A percentile compares a stretch with the other conserved stretches of the same genome.
These are phyloP conservation scores for Gisinianus flammeolus DNA, from an alignment of 2,888 invertebrate genomes.

Conservation along the genomic window DNA sequence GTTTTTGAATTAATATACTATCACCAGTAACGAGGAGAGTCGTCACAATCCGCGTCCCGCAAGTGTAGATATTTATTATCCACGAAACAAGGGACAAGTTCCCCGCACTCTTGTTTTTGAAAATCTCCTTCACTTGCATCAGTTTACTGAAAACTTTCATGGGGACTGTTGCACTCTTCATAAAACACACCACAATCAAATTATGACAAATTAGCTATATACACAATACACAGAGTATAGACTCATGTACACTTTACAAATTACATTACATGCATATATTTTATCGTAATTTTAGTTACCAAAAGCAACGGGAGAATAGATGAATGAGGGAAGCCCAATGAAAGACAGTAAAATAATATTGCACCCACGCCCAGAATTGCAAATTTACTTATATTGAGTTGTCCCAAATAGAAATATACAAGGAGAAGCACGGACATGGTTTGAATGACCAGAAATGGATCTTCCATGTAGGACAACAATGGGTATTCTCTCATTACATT, in stretches of 20 bases:
- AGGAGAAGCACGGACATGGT: slow-evolving; percentile 75
- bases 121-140: slow-evolving; percentile 76
- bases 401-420: slow-evolving; percentile 72
- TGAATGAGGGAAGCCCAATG: slow-evolving; percentile 64
- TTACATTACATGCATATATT: no score
- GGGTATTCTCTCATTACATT: slow-evolving; percentile 77
- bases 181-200: no score
- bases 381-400: slow-evolving; percentile 64
- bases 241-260: neutral
- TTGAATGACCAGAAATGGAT: slow-evolving; percentile 79
- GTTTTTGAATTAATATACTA: slow-evolving; percentile 73
- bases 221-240: neutral
- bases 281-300: slow-evolving; percentile 63
- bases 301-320: slow-evolving; percentile 68
- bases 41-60: slow-evolving; percentile 79
- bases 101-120: slow-evolving; percentile 73
- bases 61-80: slow-evolving; percentile 81
- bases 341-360: slow-evolving; percentile 63
- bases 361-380: slow-evolving; percentile 62
- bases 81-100: slow-evolving; percentile 80
- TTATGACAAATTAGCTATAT: no score
- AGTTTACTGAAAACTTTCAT: slow-evolving; percentile 66
- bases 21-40: slow-evolving; percentile 81
- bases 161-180: slow-evolving; percentile 34
- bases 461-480: slow-evolving; percentile 80